Evolutionary conservation across 2,888 invertebrate genomes (phyloP).

Genomic region (Volucella inanis): DNA sequence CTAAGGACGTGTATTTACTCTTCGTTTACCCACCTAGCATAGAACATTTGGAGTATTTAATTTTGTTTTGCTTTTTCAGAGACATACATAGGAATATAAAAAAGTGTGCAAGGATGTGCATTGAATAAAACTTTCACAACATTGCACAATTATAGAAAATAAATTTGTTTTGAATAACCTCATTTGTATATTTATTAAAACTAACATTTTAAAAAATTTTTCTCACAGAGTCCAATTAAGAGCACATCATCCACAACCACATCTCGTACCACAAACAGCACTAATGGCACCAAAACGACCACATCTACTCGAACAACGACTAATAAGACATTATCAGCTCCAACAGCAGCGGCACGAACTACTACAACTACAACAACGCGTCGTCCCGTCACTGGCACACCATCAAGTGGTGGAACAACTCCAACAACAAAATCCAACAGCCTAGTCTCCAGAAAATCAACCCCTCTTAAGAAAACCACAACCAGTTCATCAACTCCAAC

Average conservation of each 20-base stretch:
- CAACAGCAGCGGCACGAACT: conserved; percentile 63
- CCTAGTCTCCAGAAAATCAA: conserved; percentile 71
- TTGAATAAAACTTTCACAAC: background rate
- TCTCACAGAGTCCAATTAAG: conserved; percentile 71
- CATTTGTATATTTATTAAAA: background rate
- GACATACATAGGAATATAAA: too few species aligned
- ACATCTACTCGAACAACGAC: conserved; percentile 69
- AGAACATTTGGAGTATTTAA: too few species aligned
- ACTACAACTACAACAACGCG: conserved; percentile 57
- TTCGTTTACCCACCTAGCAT: too few species aligned
- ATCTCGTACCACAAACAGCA: conserved; percentile 59
- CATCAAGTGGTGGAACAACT: conserved; percentile 64
- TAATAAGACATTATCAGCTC: conserved; percentile 64
- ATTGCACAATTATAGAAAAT: conserved; percentile 1
- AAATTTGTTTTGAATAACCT: background rate
- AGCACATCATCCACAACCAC: conserved; percentile 67
- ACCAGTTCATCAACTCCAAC: conserved; percentile 67
- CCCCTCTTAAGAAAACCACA: conserved; percentile 65
- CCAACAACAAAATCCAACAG: conserved; percentile 66
- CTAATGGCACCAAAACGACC: conserved; percentile 67
- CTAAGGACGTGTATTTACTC: too few species aligned
- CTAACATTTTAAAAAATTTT: conserved; percentile 23
- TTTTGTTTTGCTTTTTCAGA: too few species aligned
- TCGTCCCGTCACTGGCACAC: conserved; percentile 58
- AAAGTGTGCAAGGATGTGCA: too few species aligned